Base-by-base conservation (phyloP, 2,888 invertebrate species). In the Phania funesta region DNA sequence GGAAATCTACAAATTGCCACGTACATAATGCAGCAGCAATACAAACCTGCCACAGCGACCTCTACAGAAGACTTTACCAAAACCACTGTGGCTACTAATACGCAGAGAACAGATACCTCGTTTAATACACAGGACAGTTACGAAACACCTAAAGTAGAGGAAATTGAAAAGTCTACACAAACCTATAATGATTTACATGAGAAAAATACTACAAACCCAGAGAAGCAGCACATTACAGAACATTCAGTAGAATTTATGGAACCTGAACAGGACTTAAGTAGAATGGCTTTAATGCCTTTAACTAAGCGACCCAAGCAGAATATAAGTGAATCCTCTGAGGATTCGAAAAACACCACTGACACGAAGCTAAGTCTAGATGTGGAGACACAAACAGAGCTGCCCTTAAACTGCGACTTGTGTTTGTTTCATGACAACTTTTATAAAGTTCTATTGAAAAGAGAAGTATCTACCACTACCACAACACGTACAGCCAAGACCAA, bases 1-100 rank as follows among this genome's bases (percentile, higher is more conserved):
- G 91, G 90, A 0, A 91, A 91, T 83, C 85, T 91, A 2, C 91
- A 91, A 83, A 88, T 91, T 7, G 91, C 91, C 46, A 89, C 90
- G 0, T 90, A 90, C 67, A 86, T 91, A 16, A 88, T 91, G 86
- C 91, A 91, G 38, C 90, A 89, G 35, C 87, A 88, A 13, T 83
- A 87, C 1, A 86, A 88, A 54, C 87, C 89, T 0, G 79, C 86
- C 4, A 84, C 86, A 2, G 82, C 85, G 2, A 80, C 79, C 0
- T 84, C 86, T 0, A 86, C 86, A 5, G 46, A 84, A 41, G 86
- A 85, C 3, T 86, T 85, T 26, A 84, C 86, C 1, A 88, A 87
- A 32, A 87, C 87, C 0, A 86, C 88, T 13, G 87, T 86, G 3
- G 86, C 83, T 7, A 87, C 87, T 0, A 86, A 86, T 76, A 90